These are phyloP conservation scores for Rhodinocichla rosea DNA, from an alignment of 2,113 vertebrate species.

Conservation along the genomic window DNA sequence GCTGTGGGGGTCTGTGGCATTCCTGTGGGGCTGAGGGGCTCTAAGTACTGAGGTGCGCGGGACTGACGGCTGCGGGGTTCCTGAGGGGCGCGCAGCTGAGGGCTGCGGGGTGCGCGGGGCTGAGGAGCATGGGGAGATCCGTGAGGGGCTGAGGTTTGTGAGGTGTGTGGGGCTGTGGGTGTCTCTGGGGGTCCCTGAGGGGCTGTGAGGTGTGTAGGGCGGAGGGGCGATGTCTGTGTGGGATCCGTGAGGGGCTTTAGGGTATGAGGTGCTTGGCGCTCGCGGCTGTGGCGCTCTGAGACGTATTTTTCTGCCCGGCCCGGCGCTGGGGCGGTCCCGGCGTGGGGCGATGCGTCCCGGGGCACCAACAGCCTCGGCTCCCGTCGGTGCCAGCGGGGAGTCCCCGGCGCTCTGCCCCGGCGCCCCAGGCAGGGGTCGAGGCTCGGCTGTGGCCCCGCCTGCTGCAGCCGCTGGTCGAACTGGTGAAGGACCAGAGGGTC, in stretches of 20 bases:
- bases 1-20: too few relatives aligned
- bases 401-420: background rate
- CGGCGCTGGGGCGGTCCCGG: too few relatives aligned
- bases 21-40: too few relatives aligned
- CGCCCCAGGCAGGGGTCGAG: background rate
- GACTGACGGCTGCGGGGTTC: too few relatives aligned
- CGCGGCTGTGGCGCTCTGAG: background rate
- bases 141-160: too few relatives aligned
- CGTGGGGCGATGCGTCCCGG: background rate
- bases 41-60: too few relatives aligned
- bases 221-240: background rate
- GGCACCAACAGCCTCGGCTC: background rate
- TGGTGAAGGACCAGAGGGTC: background rate
- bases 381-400: background rate
- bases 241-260: background rate
- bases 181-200: too few relatives aligned
- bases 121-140: too few relatives aligned
- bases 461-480: rapidly evolving
- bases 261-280: background rate
- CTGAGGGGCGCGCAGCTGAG: too few relatives aligned
- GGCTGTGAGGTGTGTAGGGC: background rate
- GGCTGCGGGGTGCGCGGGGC: too few relatives aligned
- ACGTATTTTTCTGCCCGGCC: rapidly evolving
- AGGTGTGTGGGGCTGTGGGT: too few relatives aligned
- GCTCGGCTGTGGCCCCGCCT: background rate